A percentile compares a stretch with the other conserved stretches of the same genome.
Evolutionary conservation across 64 coral and sea anemone genomes (phyloP).

Genomic region (Montipora efflorescens): DNA sequence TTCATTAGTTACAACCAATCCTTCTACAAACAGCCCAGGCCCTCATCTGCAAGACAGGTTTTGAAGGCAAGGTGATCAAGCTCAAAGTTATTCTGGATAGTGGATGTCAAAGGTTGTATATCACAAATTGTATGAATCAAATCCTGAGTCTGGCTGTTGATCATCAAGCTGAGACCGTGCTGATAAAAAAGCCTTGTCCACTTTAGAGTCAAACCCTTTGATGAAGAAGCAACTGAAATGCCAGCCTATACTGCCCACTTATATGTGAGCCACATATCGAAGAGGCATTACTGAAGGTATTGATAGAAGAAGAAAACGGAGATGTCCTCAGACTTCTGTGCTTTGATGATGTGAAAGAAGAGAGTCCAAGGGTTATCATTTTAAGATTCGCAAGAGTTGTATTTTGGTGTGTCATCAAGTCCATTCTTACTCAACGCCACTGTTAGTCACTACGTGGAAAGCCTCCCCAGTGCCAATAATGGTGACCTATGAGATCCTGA

Average conservation of each 20-base stretch:
- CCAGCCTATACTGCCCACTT: conserved; percentile 26
- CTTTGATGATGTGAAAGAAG: conserved; percentile 22
- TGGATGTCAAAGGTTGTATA: neutral
- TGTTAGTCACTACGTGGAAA: conserved; percentile 5
- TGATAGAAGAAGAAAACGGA: conserved; percentile 2
- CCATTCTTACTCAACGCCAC: conserved; percentile 54
- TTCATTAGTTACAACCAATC: too few relatives aligned
- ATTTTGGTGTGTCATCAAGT: conserved; percentile 41
- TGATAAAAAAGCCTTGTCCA: conserved; percentile 44
- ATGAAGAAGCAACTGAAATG: neutral
- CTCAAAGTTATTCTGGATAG: neutral
- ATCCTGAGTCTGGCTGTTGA: neutral
- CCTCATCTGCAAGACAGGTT: neutral
- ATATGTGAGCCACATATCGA: conserved; percentile 63
- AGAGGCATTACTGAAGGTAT: conserved; percentile 65
- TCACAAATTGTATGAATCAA: neutral
- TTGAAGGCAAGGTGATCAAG: neutral
- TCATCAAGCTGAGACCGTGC: neutral
- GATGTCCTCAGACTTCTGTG: conserved; percentile 54
- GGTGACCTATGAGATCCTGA: conserved; percentile 42
- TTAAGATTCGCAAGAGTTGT: conserved; percentile 51
- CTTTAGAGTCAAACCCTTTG: conserved; percentile 1
- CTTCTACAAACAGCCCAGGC: neutral
- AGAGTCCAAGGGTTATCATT: conserved; percentile 1
- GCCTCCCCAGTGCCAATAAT: neutral